phyloP scores from a whole-genome alignment of 2,888 invertebrate genomes.

The Iselma pallidipennis region DNA sequence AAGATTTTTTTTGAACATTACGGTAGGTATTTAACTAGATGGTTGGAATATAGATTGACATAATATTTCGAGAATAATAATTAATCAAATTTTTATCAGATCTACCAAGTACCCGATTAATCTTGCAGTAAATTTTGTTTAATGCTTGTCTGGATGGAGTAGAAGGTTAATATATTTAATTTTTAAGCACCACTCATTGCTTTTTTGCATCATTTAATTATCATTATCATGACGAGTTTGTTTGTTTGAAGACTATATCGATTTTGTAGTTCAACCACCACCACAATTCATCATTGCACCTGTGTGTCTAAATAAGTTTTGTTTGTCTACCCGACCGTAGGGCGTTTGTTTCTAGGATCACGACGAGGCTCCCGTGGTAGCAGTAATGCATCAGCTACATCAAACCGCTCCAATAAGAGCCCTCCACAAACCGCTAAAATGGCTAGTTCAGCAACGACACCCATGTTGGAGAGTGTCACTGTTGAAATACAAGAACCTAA shows the following conservation, averaged over 20 bases:
- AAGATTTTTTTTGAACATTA: too few relatives aligned
- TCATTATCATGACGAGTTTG: background rate
- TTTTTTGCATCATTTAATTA: slow-evolving; percentile 11
- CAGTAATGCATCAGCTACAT: slow-evolving; percentile 77
- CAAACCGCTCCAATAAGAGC: slow-evolving; percentile 69
- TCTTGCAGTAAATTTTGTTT: slow-evolving; percentile 18
- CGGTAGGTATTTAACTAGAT: background rate
- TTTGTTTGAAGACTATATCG: background rate
- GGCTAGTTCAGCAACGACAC: slow-evolving; percentile 49
- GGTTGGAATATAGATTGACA: background rate
- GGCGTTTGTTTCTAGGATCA: slow-evolving; percentile 59
- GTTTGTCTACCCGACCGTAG: slow-evolving; percentile 42
- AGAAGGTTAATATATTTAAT: slow-evolving; percentile 26
- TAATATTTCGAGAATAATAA: background rate
- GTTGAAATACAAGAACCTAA: slow-evolving; percentile 77
- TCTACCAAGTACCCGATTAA: slow-evolving; percentile 3
- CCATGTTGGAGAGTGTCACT: slow-evolving; percentile 68
- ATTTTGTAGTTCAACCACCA: slow-evolving; percentile 2
- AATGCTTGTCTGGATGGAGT: slow-evolving; percentile 21
- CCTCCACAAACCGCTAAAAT: slow-evolving; percentile 49
- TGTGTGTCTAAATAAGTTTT: background rate
- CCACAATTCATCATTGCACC: slow-evolving; percentile 28
- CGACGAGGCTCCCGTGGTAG: slow-evolving; percentile 76
- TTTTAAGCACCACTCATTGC: slow-evolving; percentile 7
- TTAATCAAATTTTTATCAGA: background rate